Evolutionary conservation across 2,888 invertebrate species (phyloP), one percentile per base, ranked within the genome.

Genomic region (Thymelicus sylvestris): DNA sequence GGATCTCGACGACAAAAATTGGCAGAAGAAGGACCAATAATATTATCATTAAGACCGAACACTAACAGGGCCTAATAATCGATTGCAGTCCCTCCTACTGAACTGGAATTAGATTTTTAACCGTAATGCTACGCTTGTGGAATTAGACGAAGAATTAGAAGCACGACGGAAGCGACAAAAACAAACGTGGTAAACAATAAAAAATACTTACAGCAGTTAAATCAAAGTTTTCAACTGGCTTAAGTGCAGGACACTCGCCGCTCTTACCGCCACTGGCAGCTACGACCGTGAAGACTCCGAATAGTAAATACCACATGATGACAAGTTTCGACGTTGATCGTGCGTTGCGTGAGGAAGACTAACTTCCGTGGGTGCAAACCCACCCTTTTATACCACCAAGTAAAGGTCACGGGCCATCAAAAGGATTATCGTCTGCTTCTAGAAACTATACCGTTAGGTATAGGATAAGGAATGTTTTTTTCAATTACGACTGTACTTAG

Each of bases 221-320:
- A 72, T 91, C 86, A 79, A 92, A 90, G 73, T 90, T 86, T 63
- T 84, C 82, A n/a, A 91, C 86, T 1, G 88, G 83, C 75, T 88
- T 89, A 67, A 89, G 75, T 2, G 85, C 87, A 10, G 90, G 90
- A 67, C 92, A 92, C 47, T 81, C 77, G 2, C 89, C 89, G 15
- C 89, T 86, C 62, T 89, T 88, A 62, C 85, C 74, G 6, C 86
- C 83, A 47, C 82, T 82, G 0, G 87, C 90, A 19, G 85, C 76
- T 60, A 85, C 87, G 24, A 76, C 83, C 67, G 89, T 89, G 24
- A 86, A 79, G n/a, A 89, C 60, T 19, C 80, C 79, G 48, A 88
- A 63, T 31, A 89, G 75, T 6, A 88, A 74, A 67, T 85, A 79
- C 68, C 78, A 75, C 91, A 91, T 92, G 72, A 77, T 85, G 50